These are phyloP conservation scores for Polymixis flavicincta DNA, from an alignment of 2,888 invertebrate species.

Conservation along the genomic window DNA sequence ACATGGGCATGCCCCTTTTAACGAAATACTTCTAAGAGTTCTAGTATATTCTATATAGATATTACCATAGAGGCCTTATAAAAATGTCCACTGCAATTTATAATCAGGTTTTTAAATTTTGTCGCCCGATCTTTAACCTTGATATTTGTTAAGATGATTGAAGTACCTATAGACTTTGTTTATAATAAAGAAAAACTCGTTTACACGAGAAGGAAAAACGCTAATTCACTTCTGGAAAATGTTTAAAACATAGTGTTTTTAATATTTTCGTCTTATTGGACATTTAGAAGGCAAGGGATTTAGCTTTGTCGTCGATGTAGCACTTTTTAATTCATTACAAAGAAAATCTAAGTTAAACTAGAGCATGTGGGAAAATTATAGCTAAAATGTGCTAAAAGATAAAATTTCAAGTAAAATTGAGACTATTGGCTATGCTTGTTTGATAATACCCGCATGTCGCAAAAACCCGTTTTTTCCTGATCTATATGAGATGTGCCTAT, in stretches of 20 bases:
- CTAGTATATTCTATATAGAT: slow-evolving; percentile 38
- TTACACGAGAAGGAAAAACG: slow-evolving; percentile 13
- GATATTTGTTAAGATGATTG: slow-evolving; percentile 58
- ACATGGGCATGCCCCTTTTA: neutral
- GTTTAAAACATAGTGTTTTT: neutral
- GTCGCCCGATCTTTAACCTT: slow-evolving; percentile 63
- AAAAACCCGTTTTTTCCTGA: slow-evolving; percentile 69
- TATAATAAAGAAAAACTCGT: slow-evolving; percentile 31
- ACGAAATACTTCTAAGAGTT: slow-evolving; percentile 46
- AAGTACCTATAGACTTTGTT: slow-evolving; percentile 45
- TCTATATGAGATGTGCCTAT: slow-evolving; percentile 71
- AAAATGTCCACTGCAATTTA: slow-evolving; percentile 56
- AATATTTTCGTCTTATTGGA: slow-evolving; percentile 8
- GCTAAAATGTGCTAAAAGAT: slow-evolving; percentile 21
- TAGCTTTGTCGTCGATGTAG: slow-evolving; percentile 2
- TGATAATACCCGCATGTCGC: slow-evolving; percentile 76
- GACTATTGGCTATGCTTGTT: slow-evolving; percentile 57
- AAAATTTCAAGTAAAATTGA: slow-evolving; percentile 49
- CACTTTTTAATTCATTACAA: neutral
- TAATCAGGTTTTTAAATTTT: slow-evolving; percentile 62
- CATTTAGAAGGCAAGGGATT: neutral
- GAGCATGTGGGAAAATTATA: slow-evolving; percentile 14
- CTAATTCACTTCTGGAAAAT: neutral
- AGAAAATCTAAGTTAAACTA: slow-evolving; percentile 14
- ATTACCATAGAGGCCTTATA: slow-evolving; percentile 60